Evolutionary conservation across 2,888 invertebrate species (phyloP), one percentile per base, ranked within the genome.

Genomic region (Drosophila paracracens): DNA sequence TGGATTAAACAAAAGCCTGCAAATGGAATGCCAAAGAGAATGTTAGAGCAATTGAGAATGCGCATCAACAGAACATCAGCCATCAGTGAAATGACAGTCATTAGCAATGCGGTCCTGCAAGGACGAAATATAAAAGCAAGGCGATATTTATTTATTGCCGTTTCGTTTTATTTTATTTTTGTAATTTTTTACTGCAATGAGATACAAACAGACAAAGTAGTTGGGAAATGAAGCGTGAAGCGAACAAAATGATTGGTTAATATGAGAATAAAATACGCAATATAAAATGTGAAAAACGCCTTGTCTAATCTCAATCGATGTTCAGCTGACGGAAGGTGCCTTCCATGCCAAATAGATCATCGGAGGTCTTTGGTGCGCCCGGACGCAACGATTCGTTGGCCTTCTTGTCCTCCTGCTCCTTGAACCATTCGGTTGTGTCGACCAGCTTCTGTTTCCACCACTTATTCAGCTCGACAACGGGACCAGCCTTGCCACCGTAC

Each of bases 321-420:
- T 95, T 95, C 68, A 98, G 94, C 93, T 97, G 96, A 89, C 97
- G 95, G 94, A 97, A 97, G 56, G 97, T 97, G 48, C 97, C 97
- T 88, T 97, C 97, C 88, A 97, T 95, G n/a, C 97, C 97, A 89
- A 98, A 97, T 5, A 97, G 94, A 89, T 97, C 97, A 81, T 97
- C 97, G 80, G 96, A 95, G 82, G 97, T 97, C 91, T 96, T 97
- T 74, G 97, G 97, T 91, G 96, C 96, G 50, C 97, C 97, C 0
- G 97, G 97, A 90, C 98, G 95, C 71, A 96, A 95, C 0, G 96
- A 93, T 92, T 97, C 97, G 82, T 97, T 96, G 18, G 97, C 96
- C 91, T 97, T 97, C 36, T 96, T 93, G 50, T 94, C 94, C 91
- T 97, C 97, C 89, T 97, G 97, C 74, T 95, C 96, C 83, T 95